These are phyloP conservation scores for Pharmacophagus antenor DNA, from an alignment of 2,888 invertebrate genomes.

Conservation along the genomic window DNA sequence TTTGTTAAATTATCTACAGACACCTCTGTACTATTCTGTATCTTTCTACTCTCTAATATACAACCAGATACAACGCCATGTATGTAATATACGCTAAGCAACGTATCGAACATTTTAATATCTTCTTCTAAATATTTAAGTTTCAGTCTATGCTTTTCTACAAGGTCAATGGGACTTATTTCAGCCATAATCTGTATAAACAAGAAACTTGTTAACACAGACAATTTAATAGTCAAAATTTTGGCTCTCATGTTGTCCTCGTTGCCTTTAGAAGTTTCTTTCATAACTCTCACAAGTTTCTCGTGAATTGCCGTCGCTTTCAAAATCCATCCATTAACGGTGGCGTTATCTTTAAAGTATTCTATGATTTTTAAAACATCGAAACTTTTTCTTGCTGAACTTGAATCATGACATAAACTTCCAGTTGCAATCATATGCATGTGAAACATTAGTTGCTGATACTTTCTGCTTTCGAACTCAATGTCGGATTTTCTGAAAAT, in stretches of 20 bases:
- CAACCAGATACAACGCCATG: conserved; percentile 65
- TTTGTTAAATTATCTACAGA: conserved; percentile 42
- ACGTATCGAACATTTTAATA: conserved; percentile 79
- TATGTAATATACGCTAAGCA: conserved; percentile 80
- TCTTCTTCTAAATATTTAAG: conserved; percentile 86
- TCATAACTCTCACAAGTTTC: conserved; percentile 38
- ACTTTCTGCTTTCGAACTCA: conserved; percentile 59
- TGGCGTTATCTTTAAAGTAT: conserved; percentile 44
- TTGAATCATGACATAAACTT: conserved; percentile 23
- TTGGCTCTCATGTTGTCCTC: conserved; percentile 40
- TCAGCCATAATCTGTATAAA: conserved; percentile 81
- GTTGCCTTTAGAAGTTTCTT: conserved; percentile 24
- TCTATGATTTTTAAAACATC: conserved; percentile 32
- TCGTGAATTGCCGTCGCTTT: conserved; percentile 45
- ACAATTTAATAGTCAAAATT: conserved; percentile 53
- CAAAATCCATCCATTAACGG: conserved; percentile 41
- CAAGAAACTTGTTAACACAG: conserved; percentile 74
- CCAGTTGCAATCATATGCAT: conserved; percentile 43
- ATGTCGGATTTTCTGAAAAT: conserved; percentile 57
- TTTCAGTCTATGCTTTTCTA: conserved; percentile 88
- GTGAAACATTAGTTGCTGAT: conserved; percentile 50
- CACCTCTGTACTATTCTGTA: conserved; percentile 53
- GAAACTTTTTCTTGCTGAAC: conserved; percentile 10
- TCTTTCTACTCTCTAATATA: conserved; percentile 52
- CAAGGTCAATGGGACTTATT: conserved; percentile 89